Base-by-base conservation (phyloP, 2,113 vertebrate species). In the Xerus inauris region DNA sequence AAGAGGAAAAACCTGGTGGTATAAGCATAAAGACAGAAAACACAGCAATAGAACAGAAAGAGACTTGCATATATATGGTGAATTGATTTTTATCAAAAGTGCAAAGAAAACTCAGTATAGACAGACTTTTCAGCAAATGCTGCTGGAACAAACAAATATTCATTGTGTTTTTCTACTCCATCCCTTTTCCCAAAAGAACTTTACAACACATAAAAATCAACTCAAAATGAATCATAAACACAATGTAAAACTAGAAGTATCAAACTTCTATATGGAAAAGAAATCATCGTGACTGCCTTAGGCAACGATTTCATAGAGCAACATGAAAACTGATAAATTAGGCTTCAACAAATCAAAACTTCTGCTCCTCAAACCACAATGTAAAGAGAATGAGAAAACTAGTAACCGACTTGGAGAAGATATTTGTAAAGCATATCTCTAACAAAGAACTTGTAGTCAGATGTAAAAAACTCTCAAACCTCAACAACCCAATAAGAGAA, bases 61-160 rank as follows among this genome's bases (percentile, higher is more conserved):
- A 67, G 10, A 93, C 13, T 26, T 7, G 54, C 6, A 30, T 38
- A n/a, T 38, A 51, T 40, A 87, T 42, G 14, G 17, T 32, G 0
- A 85, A 77, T 2, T 89, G 17, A 57, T 79, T 94, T 77, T 79
- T 59, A 95, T 67, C 10, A 81, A 81, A 65, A 81, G 24, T 67
- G 0, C n/a, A 86, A 93, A 90, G 81, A 54, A 93, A 95, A 90
- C 69, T 87, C 73, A 86, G 72, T 51, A 20, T 57, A 57, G 54
- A 59, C 1, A 64, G 38, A 35, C 26, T 73, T 92, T 75, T 79
- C 32, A 91, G 87, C 32, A 95, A 93, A 89, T 59, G 54, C 90
- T 77, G 40, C 42, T n/a, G 35, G 8, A 89, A 89, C n/a, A 92
- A 80, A 91, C 32, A 16, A 26, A 75, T 69, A 76, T 71, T 80